Conservation (phyloP, 2,113 vertebrate genomes). For the Capreolus pygargus region DNA sequence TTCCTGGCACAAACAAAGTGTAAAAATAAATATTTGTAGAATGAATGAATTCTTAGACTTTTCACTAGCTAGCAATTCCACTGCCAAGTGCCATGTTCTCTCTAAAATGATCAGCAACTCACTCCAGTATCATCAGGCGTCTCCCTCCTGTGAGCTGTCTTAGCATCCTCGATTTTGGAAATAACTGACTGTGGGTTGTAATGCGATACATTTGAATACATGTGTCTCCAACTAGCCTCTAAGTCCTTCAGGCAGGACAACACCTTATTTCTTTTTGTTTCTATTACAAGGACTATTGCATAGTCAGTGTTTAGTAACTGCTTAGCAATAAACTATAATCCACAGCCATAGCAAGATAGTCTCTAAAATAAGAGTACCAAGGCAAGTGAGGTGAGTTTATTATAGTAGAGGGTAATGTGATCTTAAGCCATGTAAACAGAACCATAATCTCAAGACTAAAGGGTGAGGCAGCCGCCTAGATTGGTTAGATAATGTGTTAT, state of each 20-base stretch:
- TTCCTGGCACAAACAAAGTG: not conserved
- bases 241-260: not conserved
- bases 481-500: not conserved
- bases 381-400: not conserved
- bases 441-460: not conserved
- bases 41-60: not conserved
- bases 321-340: not conserved
- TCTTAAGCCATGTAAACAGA: not conserved
- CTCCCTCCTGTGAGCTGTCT: not conserved
- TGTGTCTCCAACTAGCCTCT: not conserved
- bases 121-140: not conserved
- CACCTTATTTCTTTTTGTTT: not conserved
- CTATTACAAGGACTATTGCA: not conserved
- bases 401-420: not conserved
- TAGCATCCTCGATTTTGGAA: not conserved
- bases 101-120: not conserved
- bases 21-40: conserved; percentile 39
- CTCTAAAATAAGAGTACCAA: not conserved
- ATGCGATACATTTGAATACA: not conserved
- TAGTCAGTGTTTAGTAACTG: not conserved
- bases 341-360: not conserved
- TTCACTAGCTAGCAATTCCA: not conserved
- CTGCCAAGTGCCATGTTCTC: not conserved
- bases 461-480: not conserved
- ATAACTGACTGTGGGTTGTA: not conserved